phyloP scores from a whole-genome alignment of 2,113 vertebrate genomes.

The Indri indri region DNA sequence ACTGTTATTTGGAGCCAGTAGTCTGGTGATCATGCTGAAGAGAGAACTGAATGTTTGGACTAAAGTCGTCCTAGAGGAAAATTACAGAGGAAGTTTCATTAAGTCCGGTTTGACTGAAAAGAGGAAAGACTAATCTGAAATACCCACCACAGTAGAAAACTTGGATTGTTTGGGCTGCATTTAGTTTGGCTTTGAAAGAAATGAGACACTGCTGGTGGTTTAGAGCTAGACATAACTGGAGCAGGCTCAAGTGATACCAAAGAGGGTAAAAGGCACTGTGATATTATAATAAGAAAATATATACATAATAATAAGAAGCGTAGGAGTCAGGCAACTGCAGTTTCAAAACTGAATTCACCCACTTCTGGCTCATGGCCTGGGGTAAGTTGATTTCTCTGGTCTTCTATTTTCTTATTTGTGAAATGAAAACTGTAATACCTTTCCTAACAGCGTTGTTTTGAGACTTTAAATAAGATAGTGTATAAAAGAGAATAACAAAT shows the following conservation, averaged over 20 bases:
- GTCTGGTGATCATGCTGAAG: background rate
- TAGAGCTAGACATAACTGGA: background rate
- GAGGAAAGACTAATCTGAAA: background rate
- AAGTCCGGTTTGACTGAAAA: background rate
- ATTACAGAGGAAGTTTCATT: background rate
- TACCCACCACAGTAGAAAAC: background rate
- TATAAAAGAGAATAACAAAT: background rate
- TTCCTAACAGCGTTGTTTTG: background rate
- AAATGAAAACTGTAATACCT: background rate
- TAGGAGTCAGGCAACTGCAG: background rate
- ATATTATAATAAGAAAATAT: background rate
- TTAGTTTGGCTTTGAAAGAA: background rate
- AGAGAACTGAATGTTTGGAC: background rate
- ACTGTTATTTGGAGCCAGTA: background rate
- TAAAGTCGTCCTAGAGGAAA: background rate
- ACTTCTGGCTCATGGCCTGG: background rate
- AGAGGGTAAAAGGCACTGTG: background rate
- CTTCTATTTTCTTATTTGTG: background rate
- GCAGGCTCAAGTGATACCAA: background rate
- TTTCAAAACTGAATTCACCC: background rate
- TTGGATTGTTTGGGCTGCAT: background rate
- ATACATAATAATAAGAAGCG: too few species aligned
- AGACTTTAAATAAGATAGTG: background rate
- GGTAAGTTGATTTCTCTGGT: background rate
- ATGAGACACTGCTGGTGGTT: background rate